Base-by-base conservation (phyloP, 1,140 invertebrate species). In the Wiebesia pumilae region DNA sequence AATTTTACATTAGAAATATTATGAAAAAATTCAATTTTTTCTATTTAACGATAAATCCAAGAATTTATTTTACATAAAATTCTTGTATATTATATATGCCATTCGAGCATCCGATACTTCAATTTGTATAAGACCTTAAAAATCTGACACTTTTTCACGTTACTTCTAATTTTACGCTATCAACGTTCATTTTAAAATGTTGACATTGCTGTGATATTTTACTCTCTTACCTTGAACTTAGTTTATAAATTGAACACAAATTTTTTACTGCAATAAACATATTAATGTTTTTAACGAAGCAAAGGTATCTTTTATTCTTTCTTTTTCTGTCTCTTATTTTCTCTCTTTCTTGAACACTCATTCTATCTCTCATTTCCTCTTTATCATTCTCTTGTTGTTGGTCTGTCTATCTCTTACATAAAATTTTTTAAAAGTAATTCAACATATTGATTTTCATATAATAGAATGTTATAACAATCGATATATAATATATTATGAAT, bases 241-340 rank as follows among this genome's bases (percentile, higher is more conserved):
- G 51, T 78, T 84, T 38, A 33, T 73, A 73, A 84, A 84, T 84
- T 89, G 87, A 88, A 88, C 86, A 58, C 84, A 88, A 90, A 91
- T 92, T 91, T 91, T 90, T 91, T 89, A 90, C 89, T 82, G 89
- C 80, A 88, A 73, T 77, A 65, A 89, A 90, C 89, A 92, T 91
- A 92, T 92, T 92, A 91, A 88, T 88, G 87, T 89, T 89, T 89
- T 92, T 91, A 92, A 86, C 88, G 83, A 88, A 14, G 40, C 80
- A 14, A 62, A 21, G 3, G 24, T 62, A 62, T 62, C 16, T 62
- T 62, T 62, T 62, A 19, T 62, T 21, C 3, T 62, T 10, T 62
- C 24, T 24, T 62, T 10, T 21, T 62, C 16, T 21, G 21, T 62
- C 21, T 62, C 58, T 24, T 24, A n/a, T n/a, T n/a, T n/a, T n/a